Conservation (phyloP, 2,113 vertebrate species). For the Paramisgurnus dabryanus region DNA sequence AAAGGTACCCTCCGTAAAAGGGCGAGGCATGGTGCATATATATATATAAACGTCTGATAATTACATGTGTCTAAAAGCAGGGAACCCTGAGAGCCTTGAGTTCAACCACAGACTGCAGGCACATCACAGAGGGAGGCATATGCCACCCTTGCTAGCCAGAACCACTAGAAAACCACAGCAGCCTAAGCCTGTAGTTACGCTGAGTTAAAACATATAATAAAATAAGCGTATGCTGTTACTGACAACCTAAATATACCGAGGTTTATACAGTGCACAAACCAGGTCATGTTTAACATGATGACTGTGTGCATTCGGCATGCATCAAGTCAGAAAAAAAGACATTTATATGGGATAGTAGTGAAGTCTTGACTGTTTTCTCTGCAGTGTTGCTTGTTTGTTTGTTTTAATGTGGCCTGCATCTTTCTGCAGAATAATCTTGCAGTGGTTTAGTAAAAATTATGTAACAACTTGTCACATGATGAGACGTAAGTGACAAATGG, state of each 20-base stretch:
- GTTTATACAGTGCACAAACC: not conserved
- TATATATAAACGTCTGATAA: slow-evolving; percentile 56
- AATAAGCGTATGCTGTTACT: slow-evolving; percentile 8
- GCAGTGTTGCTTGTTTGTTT: not conserved
- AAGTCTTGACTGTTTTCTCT: not conserved
- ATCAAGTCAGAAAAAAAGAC: not conserved
- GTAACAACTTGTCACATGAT: not conserved
- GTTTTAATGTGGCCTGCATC: not conserved
- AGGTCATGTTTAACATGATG: slow-evolving; percentile 28
- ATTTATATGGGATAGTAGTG: no score
- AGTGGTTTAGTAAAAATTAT: not conserved
- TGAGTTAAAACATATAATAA: slow-evolving; percentile 31
- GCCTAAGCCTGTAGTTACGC: slow-evolving; percentile 48
- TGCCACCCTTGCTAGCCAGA: slow-evolving; percentile 19
- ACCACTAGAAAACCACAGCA: slow-evolving; percentile 45
- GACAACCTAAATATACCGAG: slow-evolving; percentile 29
- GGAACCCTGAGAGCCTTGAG: slow-evolving; percentile 39
- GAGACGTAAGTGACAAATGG: no score
- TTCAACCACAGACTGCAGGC: slow-evolving; percentile 52
- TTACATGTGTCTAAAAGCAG: slow-evolving; percentile 60
- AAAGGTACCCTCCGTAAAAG: slow-evolving; percentile 49
- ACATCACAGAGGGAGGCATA: slow-evolving; percentile 43
- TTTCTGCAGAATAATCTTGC: not conserved
- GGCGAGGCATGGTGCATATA: slow-evolving; percentile 50
- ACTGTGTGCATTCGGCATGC: slow-evolving; percentile 13